phyloP scores from a whole-genome alignment of 2,888 invertebrate species.

The Nymphalis urticae region DNA sequence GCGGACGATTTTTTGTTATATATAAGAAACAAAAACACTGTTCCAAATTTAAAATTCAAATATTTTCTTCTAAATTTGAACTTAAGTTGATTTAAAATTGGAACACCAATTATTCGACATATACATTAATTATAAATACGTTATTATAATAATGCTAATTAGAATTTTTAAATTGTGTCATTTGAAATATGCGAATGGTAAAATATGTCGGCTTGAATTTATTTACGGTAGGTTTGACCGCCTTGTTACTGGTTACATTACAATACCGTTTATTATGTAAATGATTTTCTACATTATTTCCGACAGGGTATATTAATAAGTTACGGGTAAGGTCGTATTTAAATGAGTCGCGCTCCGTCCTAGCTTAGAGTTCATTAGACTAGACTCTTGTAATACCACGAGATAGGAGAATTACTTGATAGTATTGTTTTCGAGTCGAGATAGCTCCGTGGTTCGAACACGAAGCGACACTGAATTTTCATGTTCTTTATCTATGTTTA shows the following conservation, averaged over 20 bases:
- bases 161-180: slow-evolving; percentile 1
- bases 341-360: slow-evolving; percentile 46
- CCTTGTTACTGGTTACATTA: slow-evolving; percentile 35
- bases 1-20: too few relatives aligned
- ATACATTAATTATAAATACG: background rate
- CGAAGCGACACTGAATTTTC: too few relatives aligned
- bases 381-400: slow-evolving; percentile 18
- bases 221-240: slow-evolving; percentile 31
- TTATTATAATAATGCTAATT: background rate
- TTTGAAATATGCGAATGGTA: slow-evolving; percentile 20
- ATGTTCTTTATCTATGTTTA: too few relatives aligned
- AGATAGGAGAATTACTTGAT: background rate
- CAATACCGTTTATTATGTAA: slow-evolving; percentile 45
- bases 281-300: slow-evolving; percentile 46
- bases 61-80: too few relatives aligned
- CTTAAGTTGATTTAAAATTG: too few relatives aligned
- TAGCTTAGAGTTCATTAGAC: slow-evolving; percentile 35
- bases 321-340: slow-evolving; percentile 50
- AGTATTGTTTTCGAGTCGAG: slow-evolving; percentile 1
- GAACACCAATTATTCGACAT: too few relatives aligned
- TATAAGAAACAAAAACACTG: too few relatives aligned
- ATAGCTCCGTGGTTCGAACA: too few relatives aligned
- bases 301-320: slow-evolving; percentile 45
- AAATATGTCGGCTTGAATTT: slow-evolving; percentile 20
- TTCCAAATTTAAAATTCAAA: too few relatives aligned